Evolutionary conservation across 2,113 vertebrate genomes (phyloP), one percentile per base, ranked within the genome.

Genomic region (Garra rufa): DNA sequence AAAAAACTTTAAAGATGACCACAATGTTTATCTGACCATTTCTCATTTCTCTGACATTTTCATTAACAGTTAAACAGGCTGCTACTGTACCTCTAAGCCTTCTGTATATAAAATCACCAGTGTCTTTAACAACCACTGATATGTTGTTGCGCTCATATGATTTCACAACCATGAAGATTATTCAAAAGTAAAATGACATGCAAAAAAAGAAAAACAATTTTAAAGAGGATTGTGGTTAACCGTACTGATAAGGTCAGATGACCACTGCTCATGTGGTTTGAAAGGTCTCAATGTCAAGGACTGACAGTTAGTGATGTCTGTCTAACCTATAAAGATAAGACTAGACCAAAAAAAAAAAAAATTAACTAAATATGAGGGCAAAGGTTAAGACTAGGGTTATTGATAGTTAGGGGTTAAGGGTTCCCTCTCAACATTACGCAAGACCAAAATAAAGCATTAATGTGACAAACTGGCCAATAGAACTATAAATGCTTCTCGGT

Each of bases 261-360:
- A 41, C 21, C 9, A 17, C 17, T 55, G 48, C 74, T 76, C 19
- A 6, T 61, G 38, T 65, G 19, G 63, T 78, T 41, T 65, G 26
- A 50, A 46, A 61, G 55, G 21, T 76, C 50, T 26, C 43, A 34
- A 26, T 41, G 52, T 43, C 34, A n/a, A 57, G 21, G 26, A 55
- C 28, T 26, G 13, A 8, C 26, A 55, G 52, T 19, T n/a, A n/a
- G 19, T 55, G 7, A n/a, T 55, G 50, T 21, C 17, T 52, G 50
- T 52, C 50, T 76, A 52, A 77, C 30, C 28, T 14, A 24, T 6
- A 57, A 13, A 41, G 30, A 77, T 77, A 77, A 77, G 50, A 14
- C 75, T 1, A 48, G 48, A 44, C 9, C 46, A 55, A 34, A 76
- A 57, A 26, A 59, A 4, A 13, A 21, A 9, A 52, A n/a, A 9